Conservation (phyloP, 2,888 invertebrate species). For the Drosophila putrida region DNA sequence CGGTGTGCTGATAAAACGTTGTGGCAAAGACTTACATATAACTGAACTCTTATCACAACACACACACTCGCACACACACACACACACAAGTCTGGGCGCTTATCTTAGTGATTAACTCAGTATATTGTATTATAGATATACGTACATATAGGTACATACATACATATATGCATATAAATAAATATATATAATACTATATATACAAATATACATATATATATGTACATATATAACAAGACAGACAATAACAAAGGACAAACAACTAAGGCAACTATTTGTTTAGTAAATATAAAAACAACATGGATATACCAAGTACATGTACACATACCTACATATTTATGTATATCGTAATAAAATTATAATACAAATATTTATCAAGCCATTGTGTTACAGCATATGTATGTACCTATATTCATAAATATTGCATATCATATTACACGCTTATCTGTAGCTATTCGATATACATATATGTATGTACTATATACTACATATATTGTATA, state of each 20-base stretch:
- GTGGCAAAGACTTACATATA: conserved; percentile 35
- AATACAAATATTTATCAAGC: conserved; percentile 35
- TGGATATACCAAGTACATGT: conserved; percentile 19
- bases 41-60: conserved; percentile 27
- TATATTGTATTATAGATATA: conserved; percentile 58
- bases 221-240: conserved; percentile 2
- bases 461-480: neutral
- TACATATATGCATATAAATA: conserved; percentile 32
- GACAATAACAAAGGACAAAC: conserved; percentile 11
- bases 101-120: conserved; percentile 68
- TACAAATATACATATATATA: conserved; percentile 16
- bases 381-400: conserved; percentile 12
- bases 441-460: conserved; percentile 36
- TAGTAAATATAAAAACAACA: conserved; percentile 28
- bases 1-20: conserved; percentile 65
- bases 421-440: conserved; percentile 26
- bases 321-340: neutral
- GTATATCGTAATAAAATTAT: conserved; percentile 29
- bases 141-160: conserved; percentile 14
- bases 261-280: conserved; percentile 13
- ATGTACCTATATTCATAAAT: conserved; percentile 13
- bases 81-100: conserved; percentile 32
- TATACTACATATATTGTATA: neutral
- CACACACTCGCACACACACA: conserved; percentile 8
- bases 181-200: conserved; percentile 10